Base-by-base conservation (phyloP, 2,797 vertebrate genomes). In the Smutsia gigantea region DNA sequence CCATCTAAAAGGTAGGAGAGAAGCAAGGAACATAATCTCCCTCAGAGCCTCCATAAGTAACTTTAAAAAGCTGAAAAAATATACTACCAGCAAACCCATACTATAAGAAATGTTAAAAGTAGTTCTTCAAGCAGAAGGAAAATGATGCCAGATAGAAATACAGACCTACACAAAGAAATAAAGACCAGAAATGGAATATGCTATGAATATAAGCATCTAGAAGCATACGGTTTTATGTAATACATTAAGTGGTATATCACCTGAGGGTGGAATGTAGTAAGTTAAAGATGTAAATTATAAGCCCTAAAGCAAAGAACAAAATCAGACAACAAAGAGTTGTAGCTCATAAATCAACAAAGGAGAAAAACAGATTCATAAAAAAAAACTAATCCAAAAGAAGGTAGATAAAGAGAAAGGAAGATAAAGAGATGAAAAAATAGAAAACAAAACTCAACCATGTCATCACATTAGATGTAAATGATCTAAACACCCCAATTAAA, bases 261-360 rank as follows among this genome's bases (percentile, higher is more conserved):
- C 78, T 85, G 46, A 81, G 29, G 34, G 46, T 42, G 81, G 46
- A 72, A 77, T 69, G 42, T 51, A 39, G 49, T 49, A 75, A 82
- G 19, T 61, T 61, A 61, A 87, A 68, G 59, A 75, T 49, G 83
- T 68, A 75, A 84, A 19, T 37, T 68, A 51, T 25, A 66, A 59
- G 83, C 5, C 31, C 39, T 83, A 83, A 66, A 83, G 68, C 31
- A 89, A 94, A 59, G 75, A 83, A 25, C 49, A 89, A 93, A 94
- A 59, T 75, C 89, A 59, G 63, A 66, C 49, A 66, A 88, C 25
- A 57, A 59, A 55, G 53, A 83, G 11, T 77, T 77, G 59, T 8
- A 84, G 69, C 59, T 94, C 10, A 39, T 75, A 68, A 27, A 63
- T 72, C 46, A 93, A 75, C 51, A 90, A 94, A 94, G 39, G n/a